Percentiles rank a stretch among this genome's conserved stretches.
These are phyloP conservation scores for Schizotus pectinicornis DNA, from an alignment of 2,888 invertebrate genomes.

Conservation along the genomic window DNA sequence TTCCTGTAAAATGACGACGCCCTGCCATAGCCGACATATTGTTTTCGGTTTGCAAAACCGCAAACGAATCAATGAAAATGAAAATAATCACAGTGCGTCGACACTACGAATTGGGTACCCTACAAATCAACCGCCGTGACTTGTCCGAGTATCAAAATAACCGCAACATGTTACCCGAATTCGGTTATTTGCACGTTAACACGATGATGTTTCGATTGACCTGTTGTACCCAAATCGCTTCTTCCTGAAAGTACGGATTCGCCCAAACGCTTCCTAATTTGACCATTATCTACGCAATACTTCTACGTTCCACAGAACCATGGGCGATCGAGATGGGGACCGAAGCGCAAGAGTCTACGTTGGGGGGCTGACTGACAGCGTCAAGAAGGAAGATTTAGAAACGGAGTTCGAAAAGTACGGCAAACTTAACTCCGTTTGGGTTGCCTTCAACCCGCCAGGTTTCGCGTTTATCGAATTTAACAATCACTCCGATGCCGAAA, in stretches of 20 bases:
- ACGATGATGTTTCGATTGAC: slow-evolving; percentile 34
- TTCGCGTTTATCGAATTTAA: slow-evolving; percentile 94
- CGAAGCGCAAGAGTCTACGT: slow-evolving; percentile 84
- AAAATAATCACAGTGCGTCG: slow-evolving; percentile 37
- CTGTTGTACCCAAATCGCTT: slow-evolving; percentile 42
- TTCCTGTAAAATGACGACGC: slow-evolving; percentile 47
- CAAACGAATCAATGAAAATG: slow-evolving; percentile 41
- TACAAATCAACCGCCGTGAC: slow-evolving; percentile 31
- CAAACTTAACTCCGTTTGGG: slow-evolving; percentile 91
- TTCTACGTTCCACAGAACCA: slow-evolving; percentile 57
- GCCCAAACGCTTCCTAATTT: slow-evolving; percentile 53
- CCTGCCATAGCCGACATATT: slow-evolving; percentile 54
- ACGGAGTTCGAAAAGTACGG: slow-evolving; percentile 91
- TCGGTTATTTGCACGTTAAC: slow-evolving; percentile 37
- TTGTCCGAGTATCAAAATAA: slow-evolving; percentile 46
- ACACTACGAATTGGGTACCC: slow-evolving; percentile 34
- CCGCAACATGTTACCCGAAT: slow-evolving; percentile 38
- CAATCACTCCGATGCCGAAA: slow-evolving; percentile 86
- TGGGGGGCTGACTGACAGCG: slow-evolving; percentile 85
- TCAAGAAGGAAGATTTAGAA: slow-evolving; percentile 92
- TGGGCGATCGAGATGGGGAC: slow-evolving; percentile 50
- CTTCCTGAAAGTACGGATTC: slow-evolving; percentile 51
- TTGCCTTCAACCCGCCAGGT: slow-evolving; percentile 92
- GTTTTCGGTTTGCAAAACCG: slow-evolving; percentile 44
- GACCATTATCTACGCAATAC: slow-evolving; percentile 46